Conservation (phyloP, 2,113 vertebrate species). For the Larimichthys polyactis region DNA sequence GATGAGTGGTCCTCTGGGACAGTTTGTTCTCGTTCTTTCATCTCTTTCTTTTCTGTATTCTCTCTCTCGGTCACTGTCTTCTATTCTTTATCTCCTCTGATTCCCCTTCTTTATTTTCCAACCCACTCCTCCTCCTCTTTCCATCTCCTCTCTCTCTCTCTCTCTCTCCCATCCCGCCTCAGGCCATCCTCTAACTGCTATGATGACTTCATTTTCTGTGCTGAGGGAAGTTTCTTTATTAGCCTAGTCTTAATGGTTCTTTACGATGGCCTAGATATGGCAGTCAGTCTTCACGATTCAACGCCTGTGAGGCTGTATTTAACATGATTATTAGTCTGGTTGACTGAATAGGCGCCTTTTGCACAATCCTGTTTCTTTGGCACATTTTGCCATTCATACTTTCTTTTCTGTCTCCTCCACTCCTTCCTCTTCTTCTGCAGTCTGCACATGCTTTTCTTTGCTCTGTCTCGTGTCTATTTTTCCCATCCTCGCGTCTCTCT, state of each 20-base stretch:
- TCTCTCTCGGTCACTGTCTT: slow-evolving; percentile 7
- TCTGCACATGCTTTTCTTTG: background rate
- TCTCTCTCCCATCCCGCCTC: slow-evolving; percentile 43
- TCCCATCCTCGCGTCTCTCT: background rate
- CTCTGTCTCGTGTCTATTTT: background rate
- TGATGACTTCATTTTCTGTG: slow-evolving; percentile 77
- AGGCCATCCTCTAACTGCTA: slow-evolving; percentile 60
- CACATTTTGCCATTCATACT: background rate
- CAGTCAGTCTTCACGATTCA: slow-evolving; percentile 26
- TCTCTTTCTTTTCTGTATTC: slow-evolving; percentile 27
- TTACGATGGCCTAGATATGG: slow-evolving; percentile 67
- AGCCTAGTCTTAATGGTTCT: slow-evolving; percentile 64
- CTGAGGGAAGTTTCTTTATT: slow-evolving; percentile 70
- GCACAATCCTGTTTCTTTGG: background rate
- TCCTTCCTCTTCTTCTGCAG: background rate
- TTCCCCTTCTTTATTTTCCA: slow-evolving; percentile 35
- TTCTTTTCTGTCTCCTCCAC: background rate
- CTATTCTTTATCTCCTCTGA: slow-evolving; percentile 29
- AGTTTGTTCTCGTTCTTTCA: slow-evolving; percentile 75
- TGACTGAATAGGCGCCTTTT: slow-evolving; percentile 8
- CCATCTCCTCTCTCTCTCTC: slow-evolving; percentile 8
- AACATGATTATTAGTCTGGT: slow-evolving; percentile 50
- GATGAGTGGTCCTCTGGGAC: slow-evolving; percentile 73
- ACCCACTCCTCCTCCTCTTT: background rate
- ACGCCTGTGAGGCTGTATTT: slow-evolving; percentile 53